Conservation (phyloP, 1,140 invertebrate species). For the Camponotus vicinus region DNA sequence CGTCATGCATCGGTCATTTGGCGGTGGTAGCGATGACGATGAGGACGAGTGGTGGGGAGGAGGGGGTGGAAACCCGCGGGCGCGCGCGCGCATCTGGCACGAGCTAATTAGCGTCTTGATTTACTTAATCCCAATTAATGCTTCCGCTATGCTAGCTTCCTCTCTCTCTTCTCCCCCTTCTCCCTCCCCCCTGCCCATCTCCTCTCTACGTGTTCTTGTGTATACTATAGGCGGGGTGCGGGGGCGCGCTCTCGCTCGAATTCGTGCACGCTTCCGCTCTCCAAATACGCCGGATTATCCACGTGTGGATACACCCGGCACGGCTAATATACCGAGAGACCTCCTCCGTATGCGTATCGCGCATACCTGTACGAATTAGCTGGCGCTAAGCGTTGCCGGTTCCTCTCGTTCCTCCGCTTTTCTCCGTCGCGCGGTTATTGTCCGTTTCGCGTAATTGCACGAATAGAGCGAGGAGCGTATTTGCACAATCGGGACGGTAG, state of each 20-base stretch:
- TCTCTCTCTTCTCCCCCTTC: conserved; percentile 49
- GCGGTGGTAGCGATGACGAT: conserved; percentile 21
- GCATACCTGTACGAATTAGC: conserved; percentile 33
- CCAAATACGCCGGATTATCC: conserved; percentile 85
- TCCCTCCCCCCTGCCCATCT: background rate
- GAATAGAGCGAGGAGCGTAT: background rate
- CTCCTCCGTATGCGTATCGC: conserved; percentile 14
- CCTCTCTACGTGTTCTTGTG: conserved; percentile 46
- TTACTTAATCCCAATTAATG: conserved; percentile 87
- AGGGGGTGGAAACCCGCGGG: conserved; percentile 31
- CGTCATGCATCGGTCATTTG: conserved; percentile 42
- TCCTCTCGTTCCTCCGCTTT: background rate
- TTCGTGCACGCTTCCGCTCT: conserved; percentile 75
- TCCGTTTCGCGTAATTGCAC: conserved; percentile 27
- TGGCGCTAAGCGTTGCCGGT: conserved; percentile 30
- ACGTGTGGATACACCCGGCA: conserved; percentile 79
- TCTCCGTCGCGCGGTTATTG: conserved; percentile 9
- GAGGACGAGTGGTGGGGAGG: background rate
- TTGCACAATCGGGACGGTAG: background rate
- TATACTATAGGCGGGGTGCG: conserved; percentile 64
- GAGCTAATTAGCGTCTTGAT: conserved; percentile 86
- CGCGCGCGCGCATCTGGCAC: conserved; percentile 59
- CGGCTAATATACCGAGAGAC: conserved; percentile 60
- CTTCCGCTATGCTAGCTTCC: conserved; percentile 75
- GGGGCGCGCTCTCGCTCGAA: conserved; percentile 65